Conservation (phyloP, 2,113 vertebrate genomes). For the Oreocharis arfaki region DNA sequence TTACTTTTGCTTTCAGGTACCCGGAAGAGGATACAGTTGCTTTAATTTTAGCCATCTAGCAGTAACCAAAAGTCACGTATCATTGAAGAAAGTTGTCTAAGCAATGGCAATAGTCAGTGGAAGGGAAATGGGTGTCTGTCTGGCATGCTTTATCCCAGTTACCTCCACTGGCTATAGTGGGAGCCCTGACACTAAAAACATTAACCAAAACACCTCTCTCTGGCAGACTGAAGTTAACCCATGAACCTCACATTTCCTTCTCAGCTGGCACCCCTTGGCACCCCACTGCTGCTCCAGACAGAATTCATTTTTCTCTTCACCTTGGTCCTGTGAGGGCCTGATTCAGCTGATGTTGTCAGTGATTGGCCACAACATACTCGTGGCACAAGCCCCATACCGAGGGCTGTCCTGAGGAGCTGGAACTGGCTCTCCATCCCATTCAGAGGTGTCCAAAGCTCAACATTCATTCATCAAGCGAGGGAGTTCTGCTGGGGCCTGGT, state of each 20-base stretch:
- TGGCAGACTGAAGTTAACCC: not conserved
- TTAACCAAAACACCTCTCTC: not conserved
- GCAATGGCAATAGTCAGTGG: not conserved
- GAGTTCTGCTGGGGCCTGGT: not conserved
- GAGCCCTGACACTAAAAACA: not conserved
- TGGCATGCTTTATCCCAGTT: not conserved
- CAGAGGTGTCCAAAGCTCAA: not conserved
- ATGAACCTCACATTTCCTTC: not conserved
- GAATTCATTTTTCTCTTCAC: not conserved
- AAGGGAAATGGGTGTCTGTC: not conserved
- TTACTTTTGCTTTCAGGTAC: not conserved
- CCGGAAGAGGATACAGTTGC: not conserved
- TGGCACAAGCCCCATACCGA: not conserved
- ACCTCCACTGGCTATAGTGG: not conserved
- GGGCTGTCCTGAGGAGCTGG: not conserved
- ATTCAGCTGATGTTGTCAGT: not conserved
- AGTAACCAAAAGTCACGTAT: not conserved
- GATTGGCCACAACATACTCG: rapidly evolving
- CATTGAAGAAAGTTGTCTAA: not conserved
- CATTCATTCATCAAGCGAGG: not conserved
- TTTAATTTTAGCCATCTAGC: not conserved
- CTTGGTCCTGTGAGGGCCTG: not conserved
- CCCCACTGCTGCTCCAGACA: not conserved
- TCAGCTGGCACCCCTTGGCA: not conserved
- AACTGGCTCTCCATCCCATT: not conserved